phyloP scores from a whole-genome alignment of 1,140 invertebrate species.

The Subanguina moxae region DNA sequence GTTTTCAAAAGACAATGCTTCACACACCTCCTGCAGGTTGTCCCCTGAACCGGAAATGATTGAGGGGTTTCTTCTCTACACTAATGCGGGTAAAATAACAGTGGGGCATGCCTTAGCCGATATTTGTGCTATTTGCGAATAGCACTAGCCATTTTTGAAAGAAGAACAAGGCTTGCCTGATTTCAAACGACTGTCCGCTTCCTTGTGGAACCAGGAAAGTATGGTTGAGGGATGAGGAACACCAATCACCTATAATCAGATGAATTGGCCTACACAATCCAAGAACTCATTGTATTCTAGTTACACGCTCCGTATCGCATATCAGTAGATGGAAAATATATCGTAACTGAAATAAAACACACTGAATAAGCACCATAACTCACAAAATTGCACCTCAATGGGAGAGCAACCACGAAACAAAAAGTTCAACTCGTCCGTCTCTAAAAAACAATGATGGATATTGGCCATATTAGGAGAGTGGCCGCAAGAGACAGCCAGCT shows the following conservation, averaged over 20 bases:
- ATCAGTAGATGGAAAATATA: constrained; percentile 37
- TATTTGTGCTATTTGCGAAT: no score
- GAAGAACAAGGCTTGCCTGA: constrained; percentile 15
- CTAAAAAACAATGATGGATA: constrained; percentile 17
- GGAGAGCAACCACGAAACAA: constrained; percentile 21
- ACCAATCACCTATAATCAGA: constrained; percentile 14
- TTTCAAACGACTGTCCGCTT: constrained; percentile 23
- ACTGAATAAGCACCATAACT: no score
- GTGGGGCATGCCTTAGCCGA: no score
- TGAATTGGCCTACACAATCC: background rate
- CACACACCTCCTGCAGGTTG: constrained; percentile 19
- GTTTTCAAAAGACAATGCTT: constrained; percentile 20
- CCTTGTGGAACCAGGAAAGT: constrained; percentile 21
- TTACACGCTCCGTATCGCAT: constrained; percentile 30
- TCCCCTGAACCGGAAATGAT: constrained; percentile 5
- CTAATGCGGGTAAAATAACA: no score
- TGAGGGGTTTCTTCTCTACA: no score
- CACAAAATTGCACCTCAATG: background rate
- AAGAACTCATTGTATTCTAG: background rate
- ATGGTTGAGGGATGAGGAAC: background rate
- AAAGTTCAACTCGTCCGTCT: background rate
- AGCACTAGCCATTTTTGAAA: no score
- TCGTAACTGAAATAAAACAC: constrained; percentile 9
- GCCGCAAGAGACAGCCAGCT: no score
- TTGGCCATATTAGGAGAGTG: no score